Conservation (phyloP, 2,888 invertebrate species). For the Drosophila suboccidentalis region DNA sequence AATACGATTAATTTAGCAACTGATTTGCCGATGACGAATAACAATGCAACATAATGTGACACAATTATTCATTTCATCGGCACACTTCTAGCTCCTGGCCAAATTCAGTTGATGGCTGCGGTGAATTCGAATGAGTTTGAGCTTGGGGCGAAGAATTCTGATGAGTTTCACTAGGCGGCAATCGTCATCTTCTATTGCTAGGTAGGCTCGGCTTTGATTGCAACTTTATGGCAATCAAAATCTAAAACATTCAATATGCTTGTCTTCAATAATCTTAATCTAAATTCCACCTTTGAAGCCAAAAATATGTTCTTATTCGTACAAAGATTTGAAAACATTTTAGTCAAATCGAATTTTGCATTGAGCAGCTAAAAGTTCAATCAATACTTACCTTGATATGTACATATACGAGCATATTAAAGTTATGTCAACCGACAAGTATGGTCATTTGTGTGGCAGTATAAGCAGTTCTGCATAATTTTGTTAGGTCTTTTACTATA, state of each 20-base stretch:
- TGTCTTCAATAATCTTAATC: neutral
- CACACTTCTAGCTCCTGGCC: constrained; percentile 25
- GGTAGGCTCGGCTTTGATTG: neutral
- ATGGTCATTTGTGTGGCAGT: too few species aligned
- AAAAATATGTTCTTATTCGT: neutral
- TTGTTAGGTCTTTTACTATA: neutral
- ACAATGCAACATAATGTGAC: constrained; percentile 79
- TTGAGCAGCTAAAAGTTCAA: neutral
- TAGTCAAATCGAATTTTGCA: neutral
- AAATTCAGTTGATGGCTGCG: constrained; percentile 26
- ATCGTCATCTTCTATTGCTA: neutral
- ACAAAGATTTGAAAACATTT: neutral
- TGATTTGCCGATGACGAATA: constrained; percentile 79
- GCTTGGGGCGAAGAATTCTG: constrained; percentile 1
- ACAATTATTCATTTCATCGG: constrained; percentile 74
- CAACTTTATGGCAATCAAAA: neutral
- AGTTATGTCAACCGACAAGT: too few species aligned
- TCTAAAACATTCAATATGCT: neutral
- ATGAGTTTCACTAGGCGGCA: constrained; percentile 35
- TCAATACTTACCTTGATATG: too few species aligned
- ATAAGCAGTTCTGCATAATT: too few species aligned
- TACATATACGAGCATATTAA: too few species aligned
- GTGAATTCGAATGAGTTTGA: constrained; percentile 19
- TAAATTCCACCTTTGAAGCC: neutral
- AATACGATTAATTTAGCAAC: constrained; percentile 79